Percentiles rank a stretch among this genome's conserved stretches.
Evolutionary conservation across 2,113 vertebrate genomes (phyloP).

Genomic region (Mohoua ochrocephala): DNA sequence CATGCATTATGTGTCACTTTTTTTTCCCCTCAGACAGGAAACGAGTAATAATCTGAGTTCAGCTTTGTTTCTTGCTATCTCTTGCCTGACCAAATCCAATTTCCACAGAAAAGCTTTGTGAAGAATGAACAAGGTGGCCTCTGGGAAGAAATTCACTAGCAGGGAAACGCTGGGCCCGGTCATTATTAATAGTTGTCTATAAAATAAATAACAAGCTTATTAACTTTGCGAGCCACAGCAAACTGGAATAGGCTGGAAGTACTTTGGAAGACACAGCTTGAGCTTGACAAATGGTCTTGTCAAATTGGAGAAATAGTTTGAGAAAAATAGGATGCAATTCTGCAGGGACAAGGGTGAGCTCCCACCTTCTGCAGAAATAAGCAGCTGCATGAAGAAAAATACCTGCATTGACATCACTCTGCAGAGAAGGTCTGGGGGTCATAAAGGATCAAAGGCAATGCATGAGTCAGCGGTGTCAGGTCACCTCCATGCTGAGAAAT

Average conservation of each 20-base stretch:
- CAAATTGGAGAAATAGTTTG: background rate
- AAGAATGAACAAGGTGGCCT: background rate
- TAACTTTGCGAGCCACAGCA: background rate
- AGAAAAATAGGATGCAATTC: background rate
- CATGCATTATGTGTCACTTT: background rate
- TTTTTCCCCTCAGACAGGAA: background rate
- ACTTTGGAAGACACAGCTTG: background rate
- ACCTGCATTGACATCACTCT: background rate
- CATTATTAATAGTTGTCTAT: background rate
- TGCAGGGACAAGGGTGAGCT: background rate
- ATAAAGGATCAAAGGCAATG: background rate
- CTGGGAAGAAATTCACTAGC: background rate
- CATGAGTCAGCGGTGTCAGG: background rate
- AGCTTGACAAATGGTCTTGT: conserved; percentile 15
- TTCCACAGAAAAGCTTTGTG: background rate
- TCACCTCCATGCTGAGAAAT: background rate
- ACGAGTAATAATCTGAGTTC: background rate
- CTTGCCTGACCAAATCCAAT: background rate
- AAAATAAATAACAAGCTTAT: conserved; percentile 21
- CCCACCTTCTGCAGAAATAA: background rate
- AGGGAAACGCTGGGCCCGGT: background rate
- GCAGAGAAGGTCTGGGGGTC: background rate
- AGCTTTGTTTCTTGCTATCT: background rate
- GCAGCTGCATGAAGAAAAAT: background rate
- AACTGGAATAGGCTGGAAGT: background rate